Evolutionary conservation across 92 coral and sea anemone species (phyloP), one percentile per base, ranked within the genome.

Genomic region (Epizoanthus illoricatus): DNA sequence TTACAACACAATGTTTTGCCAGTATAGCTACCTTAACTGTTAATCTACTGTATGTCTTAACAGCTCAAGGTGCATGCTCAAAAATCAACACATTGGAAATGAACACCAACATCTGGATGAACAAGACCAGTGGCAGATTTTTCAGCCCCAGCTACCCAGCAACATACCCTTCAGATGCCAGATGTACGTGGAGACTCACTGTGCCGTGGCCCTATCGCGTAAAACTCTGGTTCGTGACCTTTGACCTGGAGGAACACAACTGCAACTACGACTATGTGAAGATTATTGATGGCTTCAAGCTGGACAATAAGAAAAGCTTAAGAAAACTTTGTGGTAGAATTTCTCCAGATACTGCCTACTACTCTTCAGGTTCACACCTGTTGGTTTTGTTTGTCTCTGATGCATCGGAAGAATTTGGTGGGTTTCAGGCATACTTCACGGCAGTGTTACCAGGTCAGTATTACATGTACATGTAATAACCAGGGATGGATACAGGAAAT

Each of bases 191-290:
- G 92, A 64, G 79, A 24, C 81, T 89, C 5, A 71, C 68, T 8
- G 89, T 89, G 3, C 84, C 89, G 6, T 28, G 9, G n/a, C 43
- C 62, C 45, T 89, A 55, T 69, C 87, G 92, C 15, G 8, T 78
- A 39, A 62, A 63, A 36, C 71, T 78, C 6, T 17, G 6, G 58
- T 78, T 78, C 60, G 63, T 4, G 24, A 39, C 54, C 18, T 78
- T 78, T 63, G 23, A 63, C 54, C 54, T 81, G 8, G 92, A 89
- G 52, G 86, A 79, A 36, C 76, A 80, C 65, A 21, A 45, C 28
- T 89, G 92, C 75, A 41, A 8, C 7, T 89, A 89, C 66, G 92
- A 89, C 47, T 81, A 73, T 62, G 89, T 89, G 17, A 78, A 84
- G 23, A 56, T 89, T 33, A 87, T 89, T 56, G 89, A 89, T 89